A percentile compares a stretch with the other conserved stretches of the same genome.
Conservation (phyloP, 2,113 vertebrate species). For the Syngnathus floridae region DNA sequence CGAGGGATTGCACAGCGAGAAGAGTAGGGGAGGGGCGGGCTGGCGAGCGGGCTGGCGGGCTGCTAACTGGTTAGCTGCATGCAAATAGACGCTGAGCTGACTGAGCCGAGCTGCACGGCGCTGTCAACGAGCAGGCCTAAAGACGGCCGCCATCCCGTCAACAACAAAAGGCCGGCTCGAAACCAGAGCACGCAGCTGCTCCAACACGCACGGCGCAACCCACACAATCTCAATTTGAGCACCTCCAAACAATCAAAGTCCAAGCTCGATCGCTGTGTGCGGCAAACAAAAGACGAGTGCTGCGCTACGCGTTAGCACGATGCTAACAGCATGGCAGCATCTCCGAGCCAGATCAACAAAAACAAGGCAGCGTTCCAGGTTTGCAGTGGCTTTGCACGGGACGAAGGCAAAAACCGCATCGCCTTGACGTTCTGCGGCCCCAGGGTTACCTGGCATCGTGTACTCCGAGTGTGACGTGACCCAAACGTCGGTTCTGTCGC, state of each 20-base stretch:
- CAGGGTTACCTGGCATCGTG: constrained; percentile 63
- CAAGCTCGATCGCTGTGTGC: not conserved
- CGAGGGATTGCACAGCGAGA: constrained; percentile 16
- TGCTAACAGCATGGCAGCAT: constrained; percentile 67
- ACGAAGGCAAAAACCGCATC: not conserved
- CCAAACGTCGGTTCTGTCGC: constrained; percentile 32
- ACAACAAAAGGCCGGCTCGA: constrained; percentile 49
- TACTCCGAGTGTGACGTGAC: constrained; percentile 22
- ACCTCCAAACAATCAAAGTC: too few relatives aligned
- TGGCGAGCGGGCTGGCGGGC: constrained; percentile 9
- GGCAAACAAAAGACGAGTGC: constrained; percentile 51
- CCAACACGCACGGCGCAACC: not conserved
- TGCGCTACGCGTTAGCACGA: constrained; percentile 45
- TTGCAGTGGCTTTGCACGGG: constrained; percentile 1
- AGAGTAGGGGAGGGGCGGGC: not conserved
- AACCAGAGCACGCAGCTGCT: not conserved
- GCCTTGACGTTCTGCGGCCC: too few relatives aligned
- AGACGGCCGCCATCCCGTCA: constrained; percentile 38
- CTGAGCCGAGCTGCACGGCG: not conserved
- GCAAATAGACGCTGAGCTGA: not conserved
- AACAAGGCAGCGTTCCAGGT: constrained; percentile 50
- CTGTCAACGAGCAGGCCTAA: constrained; percentile 46
- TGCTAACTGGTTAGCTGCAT: constrained; percentile 43
- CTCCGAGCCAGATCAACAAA: constrained; percentile 56
- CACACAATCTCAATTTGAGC: not conserved